Base-by-base conservation (phyloP, 2,113 vertebrate species). In the Scomber japonicus region DNA sequence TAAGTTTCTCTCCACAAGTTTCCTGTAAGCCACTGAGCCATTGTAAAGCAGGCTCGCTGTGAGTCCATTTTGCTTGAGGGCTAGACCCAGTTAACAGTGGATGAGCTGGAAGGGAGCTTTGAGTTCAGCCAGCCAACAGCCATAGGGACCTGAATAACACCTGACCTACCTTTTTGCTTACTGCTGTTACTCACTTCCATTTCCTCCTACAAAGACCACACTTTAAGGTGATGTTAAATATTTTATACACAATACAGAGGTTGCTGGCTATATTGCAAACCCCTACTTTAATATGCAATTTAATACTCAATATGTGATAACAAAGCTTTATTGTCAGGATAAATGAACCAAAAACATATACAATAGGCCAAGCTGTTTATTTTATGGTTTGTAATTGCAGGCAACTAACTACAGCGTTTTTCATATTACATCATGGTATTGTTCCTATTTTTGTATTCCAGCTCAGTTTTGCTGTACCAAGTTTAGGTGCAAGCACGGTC, bases 31-130 rank as follows among this genome's bases (percentile, higher is more conserved):
- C 49, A 68, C 44, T 50, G 81, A 70, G 71, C 21, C 13, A 9
- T 5, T 71, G 21, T 45, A 54, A 44, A 17, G 19, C 17, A 19
- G 31, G 71, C 67, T 54, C 57, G 21, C 19, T 35, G 14, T 56
- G 71, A 55, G 40, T 83, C 69, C 63, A 66, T 71, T 71, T 83
- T 62, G 76, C 60, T 72, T 1, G 64, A 87, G 81, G 81, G 69
- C 45, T 55, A 82, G 83, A 84, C 78, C 80, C 78, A 85, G 51
- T 85, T 89, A 54, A 49, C 48, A 54, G 61, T 16, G 3, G 30
- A 53, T 9, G 65, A 51, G 69, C 57, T 71, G 82, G 30, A 89
- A 69, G 73, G 65, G 86, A 91, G 83, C 82, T 78, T 59, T 65
- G 74, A 51, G 66, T 53, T 78, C 56, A 74, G 46, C 53, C 62